Evolutionary conservation across 2,113 vertebrate genomes (phyloP).

Genomic region (Thymallus thymallus): DNA sequence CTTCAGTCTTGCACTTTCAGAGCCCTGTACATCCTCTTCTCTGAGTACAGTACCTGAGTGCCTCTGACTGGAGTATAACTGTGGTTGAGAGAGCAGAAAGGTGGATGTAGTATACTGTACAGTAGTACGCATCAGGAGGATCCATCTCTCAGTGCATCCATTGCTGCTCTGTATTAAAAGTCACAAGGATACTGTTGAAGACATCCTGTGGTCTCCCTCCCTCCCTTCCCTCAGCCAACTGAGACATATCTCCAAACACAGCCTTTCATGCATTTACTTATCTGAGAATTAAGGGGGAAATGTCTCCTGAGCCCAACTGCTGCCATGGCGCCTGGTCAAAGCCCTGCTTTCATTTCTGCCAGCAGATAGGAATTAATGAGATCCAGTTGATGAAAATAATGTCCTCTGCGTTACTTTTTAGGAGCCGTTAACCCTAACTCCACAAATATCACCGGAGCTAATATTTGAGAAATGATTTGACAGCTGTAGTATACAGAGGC

Average conservation of each 20-base stretch:
- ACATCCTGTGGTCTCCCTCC: neutral
- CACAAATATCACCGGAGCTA: neutral
- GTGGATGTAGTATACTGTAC: too few relatives aligned
- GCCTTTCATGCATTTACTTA: conserved; percentile 3
- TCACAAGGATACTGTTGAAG: too few relatives aligned
- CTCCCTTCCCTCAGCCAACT: neutral
- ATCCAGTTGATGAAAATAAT: neutral
- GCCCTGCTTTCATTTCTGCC: neutral
- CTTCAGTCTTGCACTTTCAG: neutral
- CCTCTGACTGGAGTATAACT: neutral
- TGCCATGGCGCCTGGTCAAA: neutral
- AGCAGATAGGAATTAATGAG: neutral
- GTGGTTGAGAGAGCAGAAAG: too few relatives aligned
- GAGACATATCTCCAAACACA: neutral
- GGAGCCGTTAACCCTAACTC: too few relatives aligned
- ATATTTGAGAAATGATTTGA: neutral
- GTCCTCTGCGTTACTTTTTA: neutral
- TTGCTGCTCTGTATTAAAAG: neutral
- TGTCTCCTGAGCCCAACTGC: neutral
- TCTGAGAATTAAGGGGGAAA: neutral
- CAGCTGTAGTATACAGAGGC: neutral
- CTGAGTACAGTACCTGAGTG: neutral
- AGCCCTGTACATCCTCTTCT: neutral
- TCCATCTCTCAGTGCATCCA: neutral
- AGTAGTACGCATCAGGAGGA: neutral